phyloP scores from a whole-genome alignment of 2,797 vertebrate species.

The Perdix hodgsoniae region DNA sequence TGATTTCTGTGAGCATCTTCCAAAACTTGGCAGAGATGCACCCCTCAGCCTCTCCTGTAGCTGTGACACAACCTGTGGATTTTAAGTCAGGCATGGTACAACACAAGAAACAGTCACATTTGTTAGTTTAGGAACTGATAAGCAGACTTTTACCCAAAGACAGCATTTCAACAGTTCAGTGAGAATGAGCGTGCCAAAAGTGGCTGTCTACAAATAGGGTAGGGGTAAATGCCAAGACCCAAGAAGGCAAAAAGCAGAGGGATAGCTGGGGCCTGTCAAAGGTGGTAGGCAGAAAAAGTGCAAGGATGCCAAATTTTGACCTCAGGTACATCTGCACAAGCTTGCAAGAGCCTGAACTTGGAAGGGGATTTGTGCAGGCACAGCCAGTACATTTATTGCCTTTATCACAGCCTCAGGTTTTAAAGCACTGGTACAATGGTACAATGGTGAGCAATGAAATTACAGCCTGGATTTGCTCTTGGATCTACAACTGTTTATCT shows the following conservation, averaged over 20 bases:
- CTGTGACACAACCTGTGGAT: not conserved
- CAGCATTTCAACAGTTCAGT: not conserved
- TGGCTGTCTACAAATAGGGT: not conserved
- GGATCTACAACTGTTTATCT: constrained; percentile 24
- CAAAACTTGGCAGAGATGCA: not conserved
- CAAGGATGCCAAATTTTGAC: fast-evolving
- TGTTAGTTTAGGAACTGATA: not conserved
- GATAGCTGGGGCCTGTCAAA: not conserved
- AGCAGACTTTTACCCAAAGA: not conserved
- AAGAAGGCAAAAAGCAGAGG: not conserved
- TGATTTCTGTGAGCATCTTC: not conserved
- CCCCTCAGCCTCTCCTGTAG: not conserved
- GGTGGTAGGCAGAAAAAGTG: not conserved
- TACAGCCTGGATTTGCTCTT: constrained; percentile 2
- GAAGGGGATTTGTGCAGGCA: not conserved
- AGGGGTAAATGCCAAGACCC: not conserved
- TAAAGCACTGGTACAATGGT: not conserved
- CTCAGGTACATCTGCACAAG: not conserved
- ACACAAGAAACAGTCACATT: not conserved
- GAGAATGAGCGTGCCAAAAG: not conserved
- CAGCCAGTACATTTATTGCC: not conserved
- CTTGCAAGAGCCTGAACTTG: not conserved
- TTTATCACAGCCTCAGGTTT: constrained; percentile 11
- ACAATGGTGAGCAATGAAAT: constrained; percentile 28
- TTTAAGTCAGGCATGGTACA: not conserved